These are phyloP conservation scores for Anoura caudifer DNA, from an alignment of 2,113 vertebrate species.

Conservation along the genomic window DNA sequence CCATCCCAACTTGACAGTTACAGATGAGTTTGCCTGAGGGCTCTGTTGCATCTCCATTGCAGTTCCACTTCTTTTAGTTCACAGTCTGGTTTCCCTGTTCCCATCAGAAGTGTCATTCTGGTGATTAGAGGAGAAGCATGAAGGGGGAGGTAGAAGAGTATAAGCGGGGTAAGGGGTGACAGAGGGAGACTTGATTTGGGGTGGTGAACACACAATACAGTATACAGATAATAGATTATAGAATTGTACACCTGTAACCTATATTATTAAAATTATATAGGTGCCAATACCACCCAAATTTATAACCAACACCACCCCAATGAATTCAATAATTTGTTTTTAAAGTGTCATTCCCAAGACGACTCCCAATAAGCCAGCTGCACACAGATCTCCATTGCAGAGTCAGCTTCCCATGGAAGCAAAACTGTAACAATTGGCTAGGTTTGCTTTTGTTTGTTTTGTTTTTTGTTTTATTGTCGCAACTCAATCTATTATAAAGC, in stretches of 20 bases:
- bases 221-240: not conserved
- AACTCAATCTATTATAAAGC: slow-evolving; percentile 42
- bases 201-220: not conserved
- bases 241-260: not conserved
- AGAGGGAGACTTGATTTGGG: not conserved
- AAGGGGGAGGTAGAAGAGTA: not conserved
- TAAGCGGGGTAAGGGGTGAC: not conserved
- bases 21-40: not conserved
- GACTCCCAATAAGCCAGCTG: not conserved
- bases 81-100: not conserved
- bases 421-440: not conserved
- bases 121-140: not conserved
- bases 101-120: not conserved
- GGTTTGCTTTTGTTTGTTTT: not conserved
- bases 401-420: not conserved
- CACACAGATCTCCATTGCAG: not conserved
- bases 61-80: not conserved
- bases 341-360: not conserved
- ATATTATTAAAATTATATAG: not conserved
- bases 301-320: not conserved
- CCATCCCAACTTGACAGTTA: not conserved
- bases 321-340: not conserved
- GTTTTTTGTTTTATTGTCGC: slow-evolving; percentile 1
- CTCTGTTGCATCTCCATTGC: not conserved
- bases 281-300: not conserved